phyloP scores from a whole-genome alignment of 2,113 vertebrate genomes.

The Eudorcas thomsonii region DNA sequence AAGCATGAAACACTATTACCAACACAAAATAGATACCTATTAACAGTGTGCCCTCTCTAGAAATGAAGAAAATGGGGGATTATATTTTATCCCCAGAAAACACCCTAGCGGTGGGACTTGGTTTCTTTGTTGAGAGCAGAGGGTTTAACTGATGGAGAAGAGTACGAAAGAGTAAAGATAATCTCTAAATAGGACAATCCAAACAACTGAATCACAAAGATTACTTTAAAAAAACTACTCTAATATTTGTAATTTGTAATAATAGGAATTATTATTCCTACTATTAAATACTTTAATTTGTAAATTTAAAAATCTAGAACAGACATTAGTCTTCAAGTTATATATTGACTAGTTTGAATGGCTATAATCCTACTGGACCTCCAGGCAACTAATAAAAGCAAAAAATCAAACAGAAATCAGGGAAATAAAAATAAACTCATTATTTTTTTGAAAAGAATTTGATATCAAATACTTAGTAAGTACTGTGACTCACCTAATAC shows the following conservation, averaged over 20 bases:
- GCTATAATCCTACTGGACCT: background rate
- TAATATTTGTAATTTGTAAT: background rate
- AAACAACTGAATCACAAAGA: slow-evolving; percentile 14
- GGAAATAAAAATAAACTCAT: background rate
- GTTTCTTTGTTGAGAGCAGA: background rate
- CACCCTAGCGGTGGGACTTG: background rate
- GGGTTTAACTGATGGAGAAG: background rate
- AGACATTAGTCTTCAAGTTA: background rate
- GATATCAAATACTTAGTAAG: background rate
- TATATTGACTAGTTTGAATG: background rate
- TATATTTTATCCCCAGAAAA: slow-evolving; percentile 18
- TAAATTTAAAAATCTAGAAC: slow-evolving; percentile 35
- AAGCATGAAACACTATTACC: slow-evolving; percentile 28
- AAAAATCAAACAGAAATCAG: slow-evolving; percentile 14
- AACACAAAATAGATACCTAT: slow-evolving; percentile 11
- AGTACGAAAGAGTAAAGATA: background rate
- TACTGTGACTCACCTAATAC: background rate
- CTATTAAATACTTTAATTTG: background rate
- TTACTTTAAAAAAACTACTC: background rate
- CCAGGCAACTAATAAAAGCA: background rate
- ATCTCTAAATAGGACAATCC: background rate
- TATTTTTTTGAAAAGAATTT: background rate
- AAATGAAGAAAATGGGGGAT: background rate
- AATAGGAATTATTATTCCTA: background rate
- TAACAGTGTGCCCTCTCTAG: background rate